phyloP scores from a whole-genome alignment of 1,140 invertebrate genomes.

The Drusus annulatus region DNA sequence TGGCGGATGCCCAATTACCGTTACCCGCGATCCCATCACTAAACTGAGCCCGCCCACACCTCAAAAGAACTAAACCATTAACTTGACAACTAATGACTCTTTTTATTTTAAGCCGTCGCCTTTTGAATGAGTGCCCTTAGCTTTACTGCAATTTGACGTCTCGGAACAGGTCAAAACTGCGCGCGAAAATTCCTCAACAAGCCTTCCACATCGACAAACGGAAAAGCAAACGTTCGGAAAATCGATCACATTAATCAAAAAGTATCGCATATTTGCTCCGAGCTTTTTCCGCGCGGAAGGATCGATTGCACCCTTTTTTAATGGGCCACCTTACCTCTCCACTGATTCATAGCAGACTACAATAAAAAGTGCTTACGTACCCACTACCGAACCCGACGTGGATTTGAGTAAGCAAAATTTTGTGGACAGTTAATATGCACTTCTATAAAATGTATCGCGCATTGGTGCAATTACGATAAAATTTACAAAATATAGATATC shows the following conservation, averaged over 20 bases:
- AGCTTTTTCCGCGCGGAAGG: background rate
- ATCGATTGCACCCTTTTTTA: background rate
- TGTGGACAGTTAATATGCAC: background rate
- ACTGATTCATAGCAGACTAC: background rate
- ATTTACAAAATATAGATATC: background rate
- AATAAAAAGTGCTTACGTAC: background rate
- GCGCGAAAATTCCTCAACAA: constrained; percentile 16
- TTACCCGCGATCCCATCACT: background rate
- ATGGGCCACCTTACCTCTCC: background rate
- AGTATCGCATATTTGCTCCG: background rate
- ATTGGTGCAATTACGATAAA: background rate
- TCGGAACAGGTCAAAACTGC: background rate
- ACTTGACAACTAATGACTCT: background rate
- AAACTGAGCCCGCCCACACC: background rate
- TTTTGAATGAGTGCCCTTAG: background rate
- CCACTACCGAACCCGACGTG: background rate
- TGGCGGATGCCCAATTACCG: background rate
- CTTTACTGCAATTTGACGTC: background rate
- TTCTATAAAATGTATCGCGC: no score
- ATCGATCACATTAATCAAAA: background rate
- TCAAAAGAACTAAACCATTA: background rate
- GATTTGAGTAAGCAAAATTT: background rate
- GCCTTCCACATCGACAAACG: background rate
- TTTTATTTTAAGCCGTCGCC: background rate
- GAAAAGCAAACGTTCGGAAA: background rate